Base-by-base conservation (phyloP, 2,888 invertebrate species). In the Himalopsyche japonica region DNA sequence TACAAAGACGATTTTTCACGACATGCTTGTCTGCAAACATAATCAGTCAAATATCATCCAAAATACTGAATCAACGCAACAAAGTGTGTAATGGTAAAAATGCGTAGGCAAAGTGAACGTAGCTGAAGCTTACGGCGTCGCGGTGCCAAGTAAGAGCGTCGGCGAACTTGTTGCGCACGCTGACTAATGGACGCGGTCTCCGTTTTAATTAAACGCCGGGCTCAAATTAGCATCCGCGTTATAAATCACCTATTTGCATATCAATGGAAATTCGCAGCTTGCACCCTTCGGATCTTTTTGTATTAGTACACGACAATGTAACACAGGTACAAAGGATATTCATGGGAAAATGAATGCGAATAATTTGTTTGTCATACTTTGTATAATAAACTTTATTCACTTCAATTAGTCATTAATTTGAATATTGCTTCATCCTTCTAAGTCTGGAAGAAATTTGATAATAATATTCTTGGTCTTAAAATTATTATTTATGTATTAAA, bases 161-260 rank as follows among this genome's bases (percentile, higher is more conserved):
- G 78, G 78, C n/a, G 15, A 32, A 78, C 78, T 78, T 78, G 78
- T 78, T 78, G 78, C 78, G 20, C 57, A 10, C 27, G 20, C 43
- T 78, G 78, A 78, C 37, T 78, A 78, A 78, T 78, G 43, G 78
- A 78, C 78, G 37, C 78, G 43, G 47, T 37, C 47, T 78, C 78
- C 37, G 78, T 78, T 78, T 78, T 78, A 78, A 78, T 78, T 78
- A 78, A 78, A 78, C 78, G 78, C 78, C 37, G n/a, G 78, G 43
- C 78, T 78, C 37, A 32, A 78, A 78, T 78, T 78, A 78, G 78
- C 78, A 78, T 78, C 32, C 43, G 32, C 24, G 78, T 78, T 78
- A 78, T 78, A 78, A 78, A 78, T 78, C 78, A 78, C 43, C 78
- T 57, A 57, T 57, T 57, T 57, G 57, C 57, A 57, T 57, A 57